Percentiles rank a stretch among this genome's conserved stretches.
Conservation (phyloP, 2,113 vertebrate genomes). For the Chrysochloris asiatica region DNA sequence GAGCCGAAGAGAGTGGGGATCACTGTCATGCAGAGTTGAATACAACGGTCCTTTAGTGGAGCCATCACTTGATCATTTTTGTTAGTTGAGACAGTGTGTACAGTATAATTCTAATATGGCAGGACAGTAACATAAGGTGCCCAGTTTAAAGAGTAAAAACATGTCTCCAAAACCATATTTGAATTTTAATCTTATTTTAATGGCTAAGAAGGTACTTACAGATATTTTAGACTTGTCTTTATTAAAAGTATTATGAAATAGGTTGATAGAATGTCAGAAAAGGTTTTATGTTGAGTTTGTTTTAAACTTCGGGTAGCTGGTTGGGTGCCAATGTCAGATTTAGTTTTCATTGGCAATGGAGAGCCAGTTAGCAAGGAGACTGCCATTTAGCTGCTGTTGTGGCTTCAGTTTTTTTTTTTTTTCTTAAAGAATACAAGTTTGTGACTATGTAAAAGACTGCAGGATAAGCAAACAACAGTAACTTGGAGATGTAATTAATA, state of each 20-base stretch:
- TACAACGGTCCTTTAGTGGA: neutral
- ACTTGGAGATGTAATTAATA: neutral
- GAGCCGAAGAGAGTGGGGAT: neutral
- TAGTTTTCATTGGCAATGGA: neutral
- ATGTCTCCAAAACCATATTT: neutral
- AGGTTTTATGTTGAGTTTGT: too few relatives aligned
- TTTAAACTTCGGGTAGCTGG: neutral
- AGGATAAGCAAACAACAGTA: too few relatives aligned
- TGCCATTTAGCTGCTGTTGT: neutral
- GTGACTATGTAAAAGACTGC: too few relatives aligned
- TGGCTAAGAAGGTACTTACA: neutral
- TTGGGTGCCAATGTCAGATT: neutral
- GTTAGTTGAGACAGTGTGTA: neutral
- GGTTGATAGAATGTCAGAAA: neutral
- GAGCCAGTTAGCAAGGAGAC: neutral
- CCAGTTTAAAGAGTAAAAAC: neutral
- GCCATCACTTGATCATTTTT: neutral
- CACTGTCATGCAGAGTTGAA: neutral
- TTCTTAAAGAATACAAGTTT: constrained; percentile 22
- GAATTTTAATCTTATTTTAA: neutral
- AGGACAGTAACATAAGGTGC: neutral
- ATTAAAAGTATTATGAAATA: neutral
- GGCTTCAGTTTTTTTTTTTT: constrained; percentile 24
- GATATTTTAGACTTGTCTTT: constrained; percentile 5
- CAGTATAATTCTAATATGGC: neutral